Base-by-base conservation (phyloP, 2,113 vertebrate genomes). In the Varanus komodoensis region DNA sequence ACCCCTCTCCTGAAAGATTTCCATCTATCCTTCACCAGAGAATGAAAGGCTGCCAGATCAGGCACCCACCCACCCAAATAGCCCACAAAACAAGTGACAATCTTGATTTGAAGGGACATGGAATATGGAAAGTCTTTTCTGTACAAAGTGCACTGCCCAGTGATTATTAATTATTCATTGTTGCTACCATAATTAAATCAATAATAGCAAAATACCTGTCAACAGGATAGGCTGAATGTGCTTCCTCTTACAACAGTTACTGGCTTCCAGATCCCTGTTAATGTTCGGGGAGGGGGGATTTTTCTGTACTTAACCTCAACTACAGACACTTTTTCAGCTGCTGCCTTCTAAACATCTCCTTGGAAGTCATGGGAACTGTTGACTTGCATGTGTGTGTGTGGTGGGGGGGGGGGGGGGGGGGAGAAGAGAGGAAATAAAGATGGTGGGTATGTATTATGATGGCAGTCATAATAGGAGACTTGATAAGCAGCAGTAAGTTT, bases 11-110 rank as follows among this genome's bases (percentile, higher is more conserved):
- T 79, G 38, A 21, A 85, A 15, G 71, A 54, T 57, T 73, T 17
- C 48, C 73, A 79, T 77, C 34, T 87, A 77, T 32, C 89, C 54
- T 94, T 82, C 44, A 86, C 0, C 61, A 64, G 21, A 90, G 32
- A 38, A 82, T 29, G 57, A 86, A 57, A 23, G 87, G 29, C 29
- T 80, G 25, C 61, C 23, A 44, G 27, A 12, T 19, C 25, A 84
- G 27, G 4, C 50, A 69, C 1, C 38, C 54, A 57, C 11, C 52
- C 32, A 80, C 12, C 19, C 32, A 74, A 74, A 86, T 74, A 32
- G 52, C 8, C 50, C 50, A 86, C 50, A 86, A 32, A 79, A 29
- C 34, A 77, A 61, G 48, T 79, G 6, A 44, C 67, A 79, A 67
- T 21, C 32, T n/a, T 68, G 67, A 25, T 48, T 68, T 87, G 64